Evolutionary conservation across 1,140 invertebrate species (phyloP).

Genomic region (Penaeus indicus): DNA sequence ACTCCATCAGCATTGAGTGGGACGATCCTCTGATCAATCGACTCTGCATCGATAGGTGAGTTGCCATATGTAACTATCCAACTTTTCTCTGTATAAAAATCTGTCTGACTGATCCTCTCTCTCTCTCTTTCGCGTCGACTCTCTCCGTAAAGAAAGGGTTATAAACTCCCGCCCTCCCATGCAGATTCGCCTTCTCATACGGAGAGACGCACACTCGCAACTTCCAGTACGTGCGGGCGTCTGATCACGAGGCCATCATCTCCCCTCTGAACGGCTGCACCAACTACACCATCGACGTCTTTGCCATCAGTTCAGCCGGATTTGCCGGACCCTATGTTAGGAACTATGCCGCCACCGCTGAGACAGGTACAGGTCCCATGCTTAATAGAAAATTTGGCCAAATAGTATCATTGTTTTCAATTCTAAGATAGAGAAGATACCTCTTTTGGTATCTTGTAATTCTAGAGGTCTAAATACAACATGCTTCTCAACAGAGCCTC

Average conservation of each 20-base stretch:
- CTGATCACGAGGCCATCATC: constrained; percentile 32
- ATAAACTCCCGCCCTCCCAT: neutral
- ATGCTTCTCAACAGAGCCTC: neutral
- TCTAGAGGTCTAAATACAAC: neutral
- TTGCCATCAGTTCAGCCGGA: neutral
- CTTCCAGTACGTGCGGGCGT: too few species aligned
- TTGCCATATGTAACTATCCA: neutral
- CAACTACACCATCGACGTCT: constrained; percentile 45
- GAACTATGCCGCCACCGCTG: constrained; percentile 35
- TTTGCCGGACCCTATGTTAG: neutral
- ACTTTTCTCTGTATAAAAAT: too few species aligned
- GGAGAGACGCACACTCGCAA: constrained; percentile 26
- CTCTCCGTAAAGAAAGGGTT: neutral
- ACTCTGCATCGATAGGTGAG: constrained; percentile 24
- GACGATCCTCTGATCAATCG: constrained; percentile 34
- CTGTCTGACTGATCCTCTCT: too few species aligned
- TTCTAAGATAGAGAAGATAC: neutral
- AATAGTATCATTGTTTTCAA: neutral
- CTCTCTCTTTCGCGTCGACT: too few species aligned
- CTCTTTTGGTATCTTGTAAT: neutral
- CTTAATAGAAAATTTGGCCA: neutral
- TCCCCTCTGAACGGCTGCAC: constrained; percentile 29
- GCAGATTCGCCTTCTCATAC: constrained; percentile 23
- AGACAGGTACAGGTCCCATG: constrained; percentile 30
- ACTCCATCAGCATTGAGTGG: constrained; percentile 29